Evolutionary conservation across 2,113 vertebrate species (phyloP).

Genomic region (Pardalotus punctatus): DNA sequence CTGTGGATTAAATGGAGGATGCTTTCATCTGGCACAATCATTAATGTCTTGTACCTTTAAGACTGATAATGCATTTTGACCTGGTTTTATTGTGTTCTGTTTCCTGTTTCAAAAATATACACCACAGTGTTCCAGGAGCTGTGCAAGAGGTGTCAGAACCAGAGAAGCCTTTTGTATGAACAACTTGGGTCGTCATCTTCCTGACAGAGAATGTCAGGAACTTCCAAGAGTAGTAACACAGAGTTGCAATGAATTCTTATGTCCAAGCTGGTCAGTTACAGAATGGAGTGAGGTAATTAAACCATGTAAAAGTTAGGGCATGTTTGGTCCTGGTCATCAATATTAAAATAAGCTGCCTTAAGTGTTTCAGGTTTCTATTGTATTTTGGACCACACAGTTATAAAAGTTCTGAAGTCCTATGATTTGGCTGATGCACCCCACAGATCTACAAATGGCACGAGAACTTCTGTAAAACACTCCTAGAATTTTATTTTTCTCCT

Average conservation of each 20-base stretch:
- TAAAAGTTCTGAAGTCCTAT: not conserved
- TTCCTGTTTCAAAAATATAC: not conserved
- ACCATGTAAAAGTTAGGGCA: not conserved
- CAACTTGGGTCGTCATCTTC: constrained; percentile 83
- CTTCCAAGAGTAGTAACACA: constrained; percentile 74
- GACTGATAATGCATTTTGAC: not conserved
- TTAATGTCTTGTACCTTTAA: not conserved
- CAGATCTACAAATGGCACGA: not conserved
- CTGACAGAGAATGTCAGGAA: constrained; percentile 82
- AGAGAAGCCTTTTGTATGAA: constrained; percentile 90
- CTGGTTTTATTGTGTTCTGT: not conserved
- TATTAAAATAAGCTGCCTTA: not conserved
- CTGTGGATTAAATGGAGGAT: not conserved
- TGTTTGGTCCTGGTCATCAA: fast-evolving
- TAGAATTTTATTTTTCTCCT: not conserved
- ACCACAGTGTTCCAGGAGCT: constrained; percentile 88
- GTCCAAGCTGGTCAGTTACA: constrained; percentile 86
- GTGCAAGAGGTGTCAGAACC: constrained; percentile 81
- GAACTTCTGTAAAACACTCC: not conserved
- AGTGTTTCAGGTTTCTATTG: not conserved
- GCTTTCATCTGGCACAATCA: not conserved
- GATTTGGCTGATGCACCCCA: not conserved
- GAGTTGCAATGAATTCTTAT: constrained; percentile 84
- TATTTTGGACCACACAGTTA: not conserved
- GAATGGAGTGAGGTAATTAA: constrained; percentile 91